These are phyloP conservation scores for Hydrolagus colliei DNA, from an alignment of 2,797 vertebrate genomes.

Conservation along the genomic window DNA sequence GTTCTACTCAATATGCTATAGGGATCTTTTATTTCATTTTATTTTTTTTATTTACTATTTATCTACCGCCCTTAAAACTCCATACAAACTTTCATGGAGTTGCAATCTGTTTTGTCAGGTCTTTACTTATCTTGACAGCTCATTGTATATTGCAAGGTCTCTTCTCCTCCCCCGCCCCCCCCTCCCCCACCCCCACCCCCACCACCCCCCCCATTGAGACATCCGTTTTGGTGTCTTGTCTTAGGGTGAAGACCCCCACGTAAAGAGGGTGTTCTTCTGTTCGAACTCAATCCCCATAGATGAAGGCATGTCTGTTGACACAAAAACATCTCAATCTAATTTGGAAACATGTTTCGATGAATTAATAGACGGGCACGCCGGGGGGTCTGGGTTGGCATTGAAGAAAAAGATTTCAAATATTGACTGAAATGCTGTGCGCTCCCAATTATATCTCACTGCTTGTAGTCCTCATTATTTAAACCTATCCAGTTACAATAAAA, in stretches of 20 bases:
- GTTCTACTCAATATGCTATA: too few species aligned
- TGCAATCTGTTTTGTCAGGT: constrained; percentile 13
- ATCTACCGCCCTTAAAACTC: not conserved
- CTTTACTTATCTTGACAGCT: not conserved
- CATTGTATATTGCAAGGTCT: not conserved
- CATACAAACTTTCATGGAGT: not conserved
- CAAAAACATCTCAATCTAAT: constrained; percentile 51
- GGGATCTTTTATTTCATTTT: too few species aligned
- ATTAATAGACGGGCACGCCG: constrained; percentile 77
- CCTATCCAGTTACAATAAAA: constrained; percentile 68
- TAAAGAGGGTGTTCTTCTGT: constrained; percentile 11
- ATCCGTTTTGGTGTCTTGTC: not conserved
- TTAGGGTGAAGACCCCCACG: not conserved
- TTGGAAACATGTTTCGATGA: constrained; percentile 64
- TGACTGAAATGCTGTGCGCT: constrained; percentile 88
- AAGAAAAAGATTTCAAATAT: constrained; percentile 79
- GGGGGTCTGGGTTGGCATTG: constrained; percentile 50
- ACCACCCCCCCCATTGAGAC: not conserved
- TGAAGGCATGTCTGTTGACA: constrained; percentile 46
- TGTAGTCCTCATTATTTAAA: constrained; percentile 95
- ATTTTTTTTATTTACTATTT: too few species aligned
- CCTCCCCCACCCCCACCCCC: too few species aligned
- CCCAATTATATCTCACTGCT: constrained; percentile 96
- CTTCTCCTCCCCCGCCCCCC: not conserved
- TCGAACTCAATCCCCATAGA: constrained; percentile 5